Evolutionary conservation across 2,888 invertebrate species (phyloP).

Genomic region (Laothoe populi): DNA sequence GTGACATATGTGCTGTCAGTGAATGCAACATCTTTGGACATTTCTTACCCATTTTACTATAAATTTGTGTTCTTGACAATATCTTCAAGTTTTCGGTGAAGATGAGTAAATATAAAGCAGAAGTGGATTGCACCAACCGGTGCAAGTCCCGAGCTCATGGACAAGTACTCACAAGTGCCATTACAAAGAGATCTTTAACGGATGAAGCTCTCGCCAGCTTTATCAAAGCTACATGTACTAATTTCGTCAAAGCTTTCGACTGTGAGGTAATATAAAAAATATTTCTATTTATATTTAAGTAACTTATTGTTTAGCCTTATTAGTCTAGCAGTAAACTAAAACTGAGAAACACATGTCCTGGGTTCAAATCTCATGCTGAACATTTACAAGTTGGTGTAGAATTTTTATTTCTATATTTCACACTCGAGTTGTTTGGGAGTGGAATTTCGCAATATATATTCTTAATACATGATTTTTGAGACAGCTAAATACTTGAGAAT

Average conservation of each 20-base stretch:
- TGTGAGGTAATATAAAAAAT: constrained; percentile 71
- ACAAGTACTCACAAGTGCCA: constrained; percentile 85
- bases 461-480: too few species aligned
- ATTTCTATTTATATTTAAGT: not conserved
- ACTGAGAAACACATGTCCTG: too few species aligned
- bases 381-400: too few species aligned
- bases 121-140: constrained; percentile 84
- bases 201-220: constrained; percentile 85
- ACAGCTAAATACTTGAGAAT: too few species aligned
- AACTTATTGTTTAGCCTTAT: not conserved
- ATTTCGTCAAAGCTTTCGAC: constrained; percentile 85
- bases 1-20: too few species aligned
- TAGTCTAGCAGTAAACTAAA: too few species aligned
- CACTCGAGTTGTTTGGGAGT: too few species aligned
- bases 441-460: too few species aligned
- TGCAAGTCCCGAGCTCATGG: constrained; percentile 85
- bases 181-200: constrained; percentile 86
- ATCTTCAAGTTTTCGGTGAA: constrained; percentile 33
- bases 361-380: too few species aligned
- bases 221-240: constrained; percentile 85
- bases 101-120: constrained; percentile 73
- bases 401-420: too few species aligned
- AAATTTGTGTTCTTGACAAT: not conserved
- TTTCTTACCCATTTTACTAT: too few species aligned
- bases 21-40: too few species aligned